Percentiles rank a stretch among this genome's conserved stretches.
Conservation (phyloP, 1,140 invertebrate species). For the Nasonia giraulti region DNA sequence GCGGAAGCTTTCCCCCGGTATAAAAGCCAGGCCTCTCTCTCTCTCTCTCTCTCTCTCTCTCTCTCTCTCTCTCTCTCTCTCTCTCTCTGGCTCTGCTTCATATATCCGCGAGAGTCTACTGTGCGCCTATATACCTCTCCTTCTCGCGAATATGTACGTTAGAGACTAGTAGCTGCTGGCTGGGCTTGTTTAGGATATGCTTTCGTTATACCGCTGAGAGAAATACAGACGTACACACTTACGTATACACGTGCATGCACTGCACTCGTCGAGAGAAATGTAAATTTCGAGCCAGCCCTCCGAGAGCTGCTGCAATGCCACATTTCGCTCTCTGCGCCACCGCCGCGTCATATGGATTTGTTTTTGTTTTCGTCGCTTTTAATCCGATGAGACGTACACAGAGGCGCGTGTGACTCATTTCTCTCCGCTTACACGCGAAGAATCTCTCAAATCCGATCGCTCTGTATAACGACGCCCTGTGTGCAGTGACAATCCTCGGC, state of each 20-base stretch:
- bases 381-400: neutral
- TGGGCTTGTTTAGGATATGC: slow-evolving; percentile 10
- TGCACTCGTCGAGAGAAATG: neutral
- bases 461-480: neutral
- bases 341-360: no score
- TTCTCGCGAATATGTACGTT: slow-evolving; percentile 2
- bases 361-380: neutral
- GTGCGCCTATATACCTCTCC: neutral
- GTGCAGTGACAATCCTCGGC: neutral
- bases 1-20: neutral
- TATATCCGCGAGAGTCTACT: neutral
- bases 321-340: neutral
- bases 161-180: no score
- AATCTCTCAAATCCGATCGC: slow-evolving; percentile 10
- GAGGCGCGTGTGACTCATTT: no score
- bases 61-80: neutral
- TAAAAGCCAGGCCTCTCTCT: neutral
- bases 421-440: neutral
- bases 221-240: neutral
- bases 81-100: neutral
- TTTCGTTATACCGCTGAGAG: neutral
- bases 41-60: neutral
- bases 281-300: neutral
- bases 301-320: neutral
- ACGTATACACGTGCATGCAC: neutral